phyloP scores from a whole-genome alignment of 2,113 vertebrate species.

The Fulica atra region DNA sequence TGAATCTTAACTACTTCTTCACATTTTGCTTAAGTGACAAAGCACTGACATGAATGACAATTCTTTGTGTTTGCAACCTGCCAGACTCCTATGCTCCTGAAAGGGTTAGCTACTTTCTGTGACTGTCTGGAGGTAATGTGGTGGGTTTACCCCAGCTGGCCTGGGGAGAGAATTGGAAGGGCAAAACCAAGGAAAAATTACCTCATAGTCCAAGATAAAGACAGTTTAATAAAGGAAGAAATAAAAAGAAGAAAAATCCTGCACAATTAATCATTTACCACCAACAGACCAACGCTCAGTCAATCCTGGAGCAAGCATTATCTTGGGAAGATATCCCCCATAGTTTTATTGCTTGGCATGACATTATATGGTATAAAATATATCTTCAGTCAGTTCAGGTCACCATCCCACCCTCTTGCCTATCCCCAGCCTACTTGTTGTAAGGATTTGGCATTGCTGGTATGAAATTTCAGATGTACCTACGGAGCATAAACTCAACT shows the following conservation, averaged over 20 bases:
- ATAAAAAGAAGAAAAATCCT: not conserved
- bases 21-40: not conserved
- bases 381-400: not conserved
- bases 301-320: not conserved
- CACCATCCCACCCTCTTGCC: not conserved
- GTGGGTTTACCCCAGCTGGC: not conserved
- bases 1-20: not conserved
- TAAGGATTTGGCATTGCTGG: not conserved
- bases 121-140: not conserved
- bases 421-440: fast-evolving
- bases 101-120: not conserved
- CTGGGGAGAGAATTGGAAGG: not conserved
- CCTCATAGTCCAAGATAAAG: not conserved
- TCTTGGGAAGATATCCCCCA: not conserved
- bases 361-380: not conserved
- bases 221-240: not conserved
- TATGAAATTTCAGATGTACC: not conserved
- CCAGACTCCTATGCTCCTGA: not conserved
- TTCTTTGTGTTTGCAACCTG: not conserved
- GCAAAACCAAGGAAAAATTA: not conserved
- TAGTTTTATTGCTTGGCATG: not conserved
- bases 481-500: not conserved
- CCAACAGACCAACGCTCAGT: not conserved
- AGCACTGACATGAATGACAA: not conserved
- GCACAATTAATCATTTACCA: not conserved